Percentiles rank a stretch among this genome's conserved stretches.
Conservation (phyloP, 2,888 invertebrate species). For the Brenthis ino region DNA sequence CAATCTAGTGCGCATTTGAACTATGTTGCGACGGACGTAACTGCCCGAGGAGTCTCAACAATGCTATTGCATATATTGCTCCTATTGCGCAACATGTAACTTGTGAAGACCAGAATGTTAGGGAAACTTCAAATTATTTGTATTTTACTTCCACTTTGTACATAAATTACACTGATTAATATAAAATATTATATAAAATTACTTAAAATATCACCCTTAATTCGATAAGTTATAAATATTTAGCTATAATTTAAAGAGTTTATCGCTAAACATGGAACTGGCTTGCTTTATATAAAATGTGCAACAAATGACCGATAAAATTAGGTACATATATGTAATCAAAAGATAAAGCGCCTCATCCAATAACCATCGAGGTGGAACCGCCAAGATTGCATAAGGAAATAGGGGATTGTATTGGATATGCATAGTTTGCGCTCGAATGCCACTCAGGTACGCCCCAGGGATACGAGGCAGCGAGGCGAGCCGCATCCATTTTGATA, state of each 20-base stretch:
- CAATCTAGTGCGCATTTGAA: conserved; percentile 23
- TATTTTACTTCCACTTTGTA: neutral
- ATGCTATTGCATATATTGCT: conserved; percentile 1
- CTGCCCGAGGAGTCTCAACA: conserved; percentile 12
- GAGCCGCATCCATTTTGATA: conserved; percentile 26
- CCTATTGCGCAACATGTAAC: neutral
- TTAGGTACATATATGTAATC: conserved; percentile 4
- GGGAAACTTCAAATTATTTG: neutral
- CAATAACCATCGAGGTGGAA: conserved; percentile 39
- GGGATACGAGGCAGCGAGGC: conserved; percentile 38
- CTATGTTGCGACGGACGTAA: conserved; percentile 17
- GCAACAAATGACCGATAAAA: neutral
- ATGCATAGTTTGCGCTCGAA: conserved; percentile 52
- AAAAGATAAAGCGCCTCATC: conserved; percentile 27
- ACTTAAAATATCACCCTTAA: too few relatives aligned
- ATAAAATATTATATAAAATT: too few relatives aligned
- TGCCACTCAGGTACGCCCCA: conserved; percentile 47
- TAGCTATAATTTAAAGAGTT: too few relatives aligned
- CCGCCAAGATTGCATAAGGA: conserved; percentile 43
- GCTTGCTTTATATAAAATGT: neutral
- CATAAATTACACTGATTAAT: too few relatives aligned
- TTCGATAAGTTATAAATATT: too few relatives aligned
- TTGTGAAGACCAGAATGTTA: conserved; percentile 4
- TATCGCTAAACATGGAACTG: too few relatives aligned
- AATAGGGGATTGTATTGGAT: conserved; percentile 50